These are phyloP conservation scores for Julus scanicus DNA, from an alignment of 2,888 invertebrate species.

Conservation along the genomic window DNA sequence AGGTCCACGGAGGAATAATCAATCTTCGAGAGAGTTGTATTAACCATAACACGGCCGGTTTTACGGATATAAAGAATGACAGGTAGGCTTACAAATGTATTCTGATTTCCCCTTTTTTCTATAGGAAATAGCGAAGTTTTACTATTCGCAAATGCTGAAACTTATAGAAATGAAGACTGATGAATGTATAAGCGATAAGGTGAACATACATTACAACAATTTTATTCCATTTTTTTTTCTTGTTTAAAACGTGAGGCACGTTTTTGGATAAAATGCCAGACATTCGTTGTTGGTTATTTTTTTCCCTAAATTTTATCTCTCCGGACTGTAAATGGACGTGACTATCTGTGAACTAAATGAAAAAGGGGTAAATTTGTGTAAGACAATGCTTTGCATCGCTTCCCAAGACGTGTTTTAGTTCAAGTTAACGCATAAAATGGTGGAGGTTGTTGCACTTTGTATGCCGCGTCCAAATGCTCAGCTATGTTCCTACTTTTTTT, in stretches of 20 bases:
- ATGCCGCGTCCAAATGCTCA: slow-evolving; percentile 24
- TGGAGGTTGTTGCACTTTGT: slow-evolving; percentile 44
- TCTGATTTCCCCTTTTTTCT: neutral
- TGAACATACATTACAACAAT: neutral
- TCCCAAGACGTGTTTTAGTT: slow-evolving; percentile 45
- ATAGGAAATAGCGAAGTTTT: neutral
- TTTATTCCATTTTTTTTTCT: neutral
- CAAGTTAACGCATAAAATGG: slow-evolving; percentile 30
- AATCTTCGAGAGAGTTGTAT: neutral
- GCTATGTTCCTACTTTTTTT: neutral
- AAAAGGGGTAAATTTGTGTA: slow-evolving; percentile 14
- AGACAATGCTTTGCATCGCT: slow-evolving; percentile 39
- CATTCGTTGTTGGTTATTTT: neutral
- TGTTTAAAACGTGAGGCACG: slow-evolving; percentile 17
- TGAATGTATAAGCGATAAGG: neutral
- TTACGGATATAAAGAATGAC: neutral
- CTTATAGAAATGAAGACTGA: neutral
- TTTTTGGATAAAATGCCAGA: slow-evolving; percentile 12
- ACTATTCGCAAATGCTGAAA: neutral
- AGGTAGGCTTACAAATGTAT: neutral
- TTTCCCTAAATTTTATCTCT: neutral
- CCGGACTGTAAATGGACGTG: neutral
- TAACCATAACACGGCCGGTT: neutral
- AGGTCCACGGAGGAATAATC: neutral
- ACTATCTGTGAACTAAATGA: slow-evolving; percentile 17